Evolutionary conservation across 2,113 vertebrate species (phyloP), one percentile per base, ranked within the genome.

Genomic region (Prinia subflava): DNA sequence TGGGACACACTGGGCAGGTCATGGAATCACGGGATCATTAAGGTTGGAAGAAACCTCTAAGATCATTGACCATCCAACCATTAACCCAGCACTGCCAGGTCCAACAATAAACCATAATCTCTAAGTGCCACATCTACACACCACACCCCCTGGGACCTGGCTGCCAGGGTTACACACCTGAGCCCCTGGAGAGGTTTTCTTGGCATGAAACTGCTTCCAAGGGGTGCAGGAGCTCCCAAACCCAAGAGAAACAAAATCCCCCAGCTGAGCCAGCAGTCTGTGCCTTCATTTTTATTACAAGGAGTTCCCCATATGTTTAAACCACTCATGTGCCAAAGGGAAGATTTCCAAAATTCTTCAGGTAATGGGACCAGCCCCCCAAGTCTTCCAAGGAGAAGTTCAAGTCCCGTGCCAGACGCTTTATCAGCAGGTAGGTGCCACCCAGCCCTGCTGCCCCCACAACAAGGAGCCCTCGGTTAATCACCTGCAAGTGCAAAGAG

Each of bases 381-480:
- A 98, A 87, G 67, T 97, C 94, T 88, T 98, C 96, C 67, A 89
- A 6, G 6, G 41, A 56, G 76, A 98, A 50, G n/a, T 81, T 11
- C 35, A 92, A 57, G 82, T 97, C 79, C 55, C 57, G 65, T 5
- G 97, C 91, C 65, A 97, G 88, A 16, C 88, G 35, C 93, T 97
- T 98, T 52, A 98, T 25, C 39, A 98, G 96, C 41, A 98, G 82
- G 94, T 90, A 98, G 60, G 90, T 84, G 39, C 94, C 97, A 35
- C 98, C 97, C 24, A 98, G 30, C 56, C 93, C 97, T 46, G 92
- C 75, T 24, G 92, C 73, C 19, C 97, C 98, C 87, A 94, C 81
- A 12, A 98, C 24, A 60, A 98, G 92, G 65, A 99, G 97, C 50
- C 98, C 97, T 41, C 55, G 50, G 92, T 98, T 98, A 95, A 99